A percentile compares a stretch with the other conserved stretches of the same genome.
phyloP scores from a whole-genome alignment of 1,140 invertebrate genomes.

The Portunus trituberculatus region DNA sequence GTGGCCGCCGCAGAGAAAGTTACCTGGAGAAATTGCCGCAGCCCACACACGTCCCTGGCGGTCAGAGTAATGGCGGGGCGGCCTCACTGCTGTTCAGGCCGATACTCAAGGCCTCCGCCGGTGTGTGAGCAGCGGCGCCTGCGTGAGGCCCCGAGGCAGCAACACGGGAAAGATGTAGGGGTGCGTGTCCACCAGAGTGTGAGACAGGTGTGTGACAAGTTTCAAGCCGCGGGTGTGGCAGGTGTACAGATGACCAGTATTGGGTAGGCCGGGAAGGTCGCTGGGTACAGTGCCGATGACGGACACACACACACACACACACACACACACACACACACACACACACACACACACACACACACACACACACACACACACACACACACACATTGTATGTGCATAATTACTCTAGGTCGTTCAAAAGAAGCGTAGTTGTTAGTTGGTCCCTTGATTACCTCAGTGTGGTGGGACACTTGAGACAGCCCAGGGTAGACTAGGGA shows the following conservation, averaged over 20 bases:
- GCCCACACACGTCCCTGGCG: background rate
- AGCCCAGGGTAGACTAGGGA: too few relatives aligned
- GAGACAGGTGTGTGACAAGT: background rate
- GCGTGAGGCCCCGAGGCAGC: too few relatives aligned
- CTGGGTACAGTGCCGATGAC: background rate
- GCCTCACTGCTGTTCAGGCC: background rate
- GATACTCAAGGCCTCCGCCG: background rate
- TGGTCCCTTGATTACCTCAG: too few relatives aligned
- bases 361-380: conserved; percentile 2
- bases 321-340: conserved; percentile 20
- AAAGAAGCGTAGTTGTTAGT: too few relatives aligned
- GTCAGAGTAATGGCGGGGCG: background rate
- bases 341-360: conserved; percentile 20
- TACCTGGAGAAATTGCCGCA: background rate
- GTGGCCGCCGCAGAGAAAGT: conserved; percentile 3
- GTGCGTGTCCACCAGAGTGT: background rate
- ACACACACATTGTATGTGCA: too few relatives aligned
- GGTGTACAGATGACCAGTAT: too few relatives aligned
- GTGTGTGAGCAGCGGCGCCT: background rate
- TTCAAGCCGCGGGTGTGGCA: too few relatives aligned
- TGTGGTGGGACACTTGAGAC: too few relatives aligned
- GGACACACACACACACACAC: background rate
- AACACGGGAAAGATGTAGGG: background rate
- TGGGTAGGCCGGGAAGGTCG: background rate
- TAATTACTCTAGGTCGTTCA: too few relatives aligned